Percentiles rank a stretch among this genome's conserved stretches.
Conservation (phyloP, 2,888 invertebrate species). For the Euplexia lucipara region DNA sequence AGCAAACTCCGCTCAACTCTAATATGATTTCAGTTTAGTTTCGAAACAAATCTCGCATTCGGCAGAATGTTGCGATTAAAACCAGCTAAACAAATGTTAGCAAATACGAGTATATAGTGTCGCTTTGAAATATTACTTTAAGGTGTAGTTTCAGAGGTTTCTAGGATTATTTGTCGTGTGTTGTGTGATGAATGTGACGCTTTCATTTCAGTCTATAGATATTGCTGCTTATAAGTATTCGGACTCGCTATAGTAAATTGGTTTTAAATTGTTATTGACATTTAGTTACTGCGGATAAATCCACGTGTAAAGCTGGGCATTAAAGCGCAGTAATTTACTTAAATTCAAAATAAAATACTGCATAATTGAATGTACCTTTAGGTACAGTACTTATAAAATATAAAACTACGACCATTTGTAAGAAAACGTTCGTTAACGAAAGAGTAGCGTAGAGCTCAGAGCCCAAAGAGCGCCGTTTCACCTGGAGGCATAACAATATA, state of each 20-base stretch:
- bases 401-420: background rate
- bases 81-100: conserved; percentile 63
- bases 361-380: too few relatives aligned
- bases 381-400: background rate
- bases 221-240: background rate
- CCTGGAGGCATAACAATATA: conserved; percentile 51
- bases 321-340: too few relatives aligned
- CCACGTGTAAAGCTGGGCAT: too few relatives aligned
- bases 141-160: conserved; percentile 4
- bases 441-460: conserved; percentile 11
- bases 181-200: background rate
- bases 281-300: too few relatives aligned
- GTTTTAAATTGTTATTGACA: too few relatives aligned
- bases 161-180: conserved; percentile 17
- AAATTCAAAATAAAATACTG: too few relatives aligned
- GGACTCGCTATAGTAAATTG: background rate
- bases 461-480: conserved; percentile 25
- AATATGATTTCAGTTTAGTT: conserved; percentile 85
- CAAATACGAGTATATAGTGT: conserved; percentile 51
- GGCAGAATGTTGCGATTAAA: conserved; percentile 68
- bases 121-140: conserved; percentile 43
- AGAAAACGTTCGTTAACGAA: conserved; percentile 21
- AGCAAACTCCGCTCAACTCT: conserved; percentile 82
- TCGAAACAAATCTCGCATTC: conserved; percentile 80
- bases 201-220: background rate